These are phyloP conservation scores for Thaumatotibia leucotreta DNA, from an alignment of 1,140 invertebrate species.

Conservation along the genomic window DNA sequence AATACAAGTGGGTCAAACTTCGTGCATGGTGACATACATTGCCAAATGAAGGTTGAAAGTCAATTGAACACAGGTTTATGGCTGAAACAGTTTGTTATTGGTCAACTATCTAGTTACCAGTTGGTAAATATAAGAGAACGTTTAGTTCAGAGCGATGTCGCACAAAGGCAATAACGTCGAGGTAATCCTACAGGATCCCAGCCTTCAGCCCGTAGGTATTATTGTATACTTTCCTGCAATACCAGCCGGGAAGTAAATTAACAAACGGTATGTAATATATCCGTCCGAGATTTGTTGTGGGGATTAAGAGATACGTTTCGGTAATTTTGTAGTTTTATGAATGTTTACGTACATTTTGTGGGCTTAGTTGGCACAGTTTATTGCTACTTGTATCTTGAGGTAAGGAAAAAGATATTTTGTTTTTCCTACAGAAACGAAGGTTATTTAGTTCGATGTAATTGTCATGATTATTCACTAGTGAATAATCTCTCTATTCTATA, in stretches of 20 bases:
- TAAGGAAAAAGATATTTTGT: background rate
- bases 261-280: slow-evolving; percentile 49
- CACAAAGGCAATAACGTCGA: slow-evolving; percentile 47
- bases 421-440: background rate
- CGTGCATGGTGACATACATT: no score
- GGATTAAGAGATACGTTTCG: slow-evolving; percentile 19
- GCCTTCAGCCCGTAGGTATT: slow-evolving; percentile 39
- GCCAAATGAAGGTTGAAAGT: no score
- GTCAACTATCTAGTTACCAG: slow-evolving; percentile 1
- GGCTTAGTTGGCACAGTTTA: background rate
- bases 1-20: no score
- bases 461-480: no score
- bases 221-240: slow-evolving; percentile 38
- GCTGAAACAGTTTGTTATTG: background rate
- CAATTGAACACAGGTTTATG: no score
- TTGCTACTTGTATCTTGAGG: background rate
- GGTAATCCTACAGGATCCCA: slow-evolving; percentile 56
- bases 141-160: slow-evolving; percentile 33
- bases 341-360: slow-evolving; percentile 3
- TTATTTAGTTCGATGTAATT: no score
- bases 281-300: slow-evolving; percentile 24
- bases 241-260: slow-evolving; percentile 40
- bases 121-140: slow-evolving; percentile 22
- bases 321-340: slow-evolving; percentile 12
- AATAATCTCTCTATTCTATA: no score